Base-by-base conservation (phyloP, 2,797 vertebrate genomes). In the Urophycis tenuis region DNA sequence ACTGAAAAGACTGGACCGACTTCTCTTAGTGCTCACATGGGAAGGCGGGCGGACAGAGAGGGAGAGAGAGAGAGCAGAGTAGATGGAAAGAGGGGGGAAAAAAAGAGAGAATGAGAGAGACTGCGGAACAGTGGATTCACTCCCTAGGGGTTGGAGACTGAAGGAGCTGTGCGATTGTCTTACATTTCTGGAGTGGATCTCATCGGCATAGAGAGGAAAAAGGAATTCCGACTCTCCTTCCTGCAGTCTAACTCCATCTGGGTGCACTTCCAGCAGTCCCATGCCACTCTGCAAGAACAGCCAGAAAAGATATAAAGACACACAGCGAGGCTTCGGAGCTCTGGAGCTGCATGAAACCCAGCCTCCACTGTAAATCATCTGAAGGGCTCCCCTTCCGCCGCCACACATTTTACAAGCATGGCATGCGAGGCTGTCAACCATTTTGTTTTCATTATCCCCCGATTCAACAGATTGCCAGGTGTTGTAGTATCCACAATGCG, bases 101-200 rank as follows among this genome's bases (percentile, higher is more conserved):
- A 34, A 17, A 10, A 31, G 10, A 19, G 69, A 22, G 77, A 29
- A 12, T 29, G 0, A 67, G 29, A n/a, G n/a, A n/a, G 11, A 25
- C 60, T 29, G 60, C 60, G 29, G 60, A 67, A 14, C 29, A 25
- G 25, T 67, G 25, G 29, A 11, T 67, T 67, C 39, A 12, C 14
- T 41, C 39, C 17, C n/a, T 29, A 67, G 53, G 53, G 60, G 60
- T 67, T 29, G 29, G 60, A 29, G 60, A 25, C 5, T 67, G 60
- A 29, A 67, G 60, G 60, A 67, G 25, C 60, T 60, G 53, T n/a
- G 53, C 22, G 9, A 67, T 86, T 78, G 69, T 74, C 93, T 89
- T 92, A 99, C 97, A 91, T 93, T 90, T 94, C 97, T 95, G 45
- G 97, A 99, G 91, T 93, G 92, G 86, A 99, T 95, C 93, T 97